Base-by-base conservation (phyloP, 2,797 vertebrate species). In the Cuculus canorus region DNA sequence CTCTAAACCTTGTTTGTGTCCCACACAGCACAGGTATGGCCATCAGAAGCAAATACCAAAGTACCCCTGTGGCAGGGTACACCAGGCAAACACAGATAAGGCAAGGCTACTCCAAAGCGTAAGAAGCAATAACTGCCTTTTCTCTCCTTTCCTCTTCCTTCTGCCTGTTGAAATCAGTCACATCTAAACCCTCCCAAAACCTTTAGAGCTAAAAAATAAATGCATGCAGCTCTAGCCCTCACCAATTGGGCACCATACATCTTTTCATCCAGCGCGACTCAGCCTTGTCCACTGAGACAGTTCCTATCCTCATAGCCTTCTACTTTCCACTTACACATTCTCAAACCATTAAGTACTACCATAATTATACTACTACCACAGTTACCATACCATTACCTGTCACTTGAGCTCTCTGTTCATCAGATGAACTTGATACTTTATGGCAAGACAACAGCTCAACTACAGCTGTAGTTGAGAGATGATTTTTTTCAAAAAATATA, bases 21-120 rank as follows among this genome's bases (percentile, higher is more conserved):
- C 27, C 3, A 4, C 5, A 4, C 12, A 24, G 35, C 4, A 33
- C 5, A 5, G 13, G 23, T 8, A 13, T 0, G 0, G 37, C 60
- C 7, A 10, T 3, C 14, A 30, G 5, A 3, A 72, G 6, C 24
- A 66, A 19, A 48, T 14, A 54, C 9, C 32, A 1, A 50, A 50
- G 39, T 2, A 32, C 3, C 2, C 15, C 27, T 24, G 27, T 5
- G 7, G 37, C 15, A 61, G 19, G 10, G 11, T 22, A 59, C 18
- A 33, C 13, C 54, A 61, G 30, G 50, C 7, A 6, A 59, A 53
- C 28, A 30, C 15, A 56, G 24, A 5, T 27, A n/a, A 28, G 35
- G 21, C 28, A 78, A 77, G 19, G 57, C 48, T 64, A 16, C 17
- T 76, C n/a, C 3, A 19, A 59, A 84, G 47, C 15, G 6, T 7